Percentiles rank a stretch among this genome's conserved stretches.
These are phyloP conservation scores for Belgica antarctica DNA, from an alignment of 2,888 invertebrate genomes.

Conservation along the genomic window DNA sequence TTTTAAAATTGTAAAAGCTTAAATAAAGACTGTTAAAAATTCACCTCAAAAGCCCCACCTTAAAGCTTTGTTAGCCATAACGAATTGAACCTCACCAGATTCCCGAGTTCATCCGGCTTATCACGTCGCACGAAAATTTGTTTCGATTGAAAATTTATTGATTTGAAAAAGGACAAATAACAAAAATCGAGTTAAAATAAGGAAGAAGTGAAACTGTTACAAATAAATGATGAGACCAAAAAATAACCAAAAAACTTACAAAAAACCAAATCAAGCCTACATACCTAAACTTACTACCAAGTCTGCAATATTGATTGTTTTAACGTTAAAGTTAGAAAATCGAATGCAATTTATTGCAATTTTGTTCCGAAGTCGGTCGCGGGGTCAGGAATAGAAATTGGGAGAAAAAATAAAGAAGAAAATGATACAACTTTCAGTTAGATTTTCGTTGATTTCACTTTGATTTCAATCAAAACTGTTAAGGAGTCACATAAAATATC, in stretches of 20 bases:
- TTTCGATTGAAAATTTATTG: background rate
- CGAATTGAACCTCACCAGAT: too few species aligned
- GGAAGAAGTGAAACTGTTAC: too few species aligned
- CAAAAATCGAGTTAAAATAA: too few species aligned
- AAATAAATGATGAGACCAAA: constrained; percentile 24
- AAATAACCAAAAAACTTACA: background rate
- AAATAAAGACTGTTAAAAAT: too few species aligned
- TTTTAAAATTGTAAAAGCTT: too few species aligned
- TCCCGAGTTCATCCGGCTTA: too few species aligned
- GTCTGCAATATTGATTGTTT: constrained; percentile 24
- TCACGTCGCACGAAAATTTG: too few species aligned
- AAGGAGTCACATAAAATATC: background rate
- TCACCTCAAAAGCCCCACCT: too few species aligned
- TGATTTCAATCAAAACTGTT: background rate
- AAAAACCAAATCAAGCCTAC: constrained; percentile 36
- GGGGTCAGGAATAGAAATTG: background rate
- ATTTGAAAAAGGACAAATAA: background rate
- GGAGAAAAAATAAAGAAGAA: constrained; percentile 27
- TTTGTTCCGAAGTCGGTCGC: background rate
- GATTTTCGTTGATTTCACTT: background rate
- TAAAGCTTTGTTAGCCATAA: too few species aligned
- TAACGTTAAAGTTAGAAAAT: constrained; percentile 19
- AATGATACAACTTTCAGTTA: constrained; percentile 22
- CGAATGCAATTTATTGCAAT: constrained; percentile 20
- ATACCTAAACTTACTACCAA: constrained; percentile 44